A percentile compares a stretch with the other conserved stretches of the same genome.
Evolutionary conservation across 2,797 vertebrate genomes (phyloP).

Genomic region (Sylvia borin): DNA sequence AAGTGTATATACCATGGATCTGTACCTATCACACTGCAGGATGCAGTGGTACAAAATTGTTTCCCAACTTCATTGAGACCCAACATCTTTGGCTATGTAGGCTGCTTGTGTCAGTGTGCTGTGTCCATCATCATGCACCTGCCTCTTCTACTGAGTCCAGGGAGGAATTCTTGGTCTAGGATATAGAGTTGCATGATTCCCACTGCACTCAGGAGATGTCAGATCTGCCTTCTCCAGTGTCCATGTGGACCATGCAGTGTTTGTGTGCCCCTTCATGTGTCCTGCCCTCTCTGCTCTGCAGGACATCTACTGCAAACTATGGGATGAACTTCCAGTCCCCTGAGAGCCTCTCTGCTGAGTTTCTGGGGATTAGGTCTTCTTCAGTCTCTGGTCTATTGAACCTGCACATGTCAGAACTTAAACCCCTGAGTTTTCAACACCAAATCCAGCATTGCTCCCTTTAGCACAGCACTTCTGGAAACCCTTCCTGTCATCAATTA

Average conservation of each 20-base stretch:
- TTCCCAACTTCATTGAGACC: neutral
- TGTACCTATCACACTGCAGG: neutral
- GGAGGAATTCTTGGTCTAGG: neutral
- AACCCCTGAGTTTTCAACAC: neutral
- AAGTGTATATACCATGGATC: rapidly evolving
- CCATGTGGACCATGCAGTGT: rapidly evolving
- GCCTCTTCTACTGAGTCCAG: no score
- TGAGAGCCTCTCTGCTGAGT: neutral
- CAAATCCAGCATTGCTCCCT: neutral
- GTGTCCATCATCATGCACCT: rapidly evolving
- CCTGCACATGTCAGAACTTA: neutral
- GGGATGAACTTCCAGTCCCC: neutral
- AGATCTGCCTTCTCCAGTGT: neutral
- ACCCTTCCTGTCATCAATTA: constrained; percentile 7
- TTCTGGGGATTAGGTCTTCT: neutral
- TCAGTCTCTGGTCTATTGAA: neutral
- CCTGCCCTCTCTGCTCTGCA: neutral
- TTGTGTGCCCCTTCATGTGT: rapidly evolving
- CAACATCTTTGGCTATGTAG: neutral
- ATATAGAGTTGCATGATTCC: rapidly evolving
- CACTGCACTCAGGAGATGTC: neutral
- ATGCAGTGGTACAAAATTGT: neutral
- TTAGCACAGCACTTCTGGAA: neutral
- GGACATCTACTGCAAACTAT: neutral
- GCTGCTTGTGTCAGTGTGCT: neutral